Percentiles rank a stretch among this genome's conserved stretches.
Evolutionary conservation across 2,113 vertebrate species (phyloP).

Genomic region (Rhodinocichla rosea): DNA sequence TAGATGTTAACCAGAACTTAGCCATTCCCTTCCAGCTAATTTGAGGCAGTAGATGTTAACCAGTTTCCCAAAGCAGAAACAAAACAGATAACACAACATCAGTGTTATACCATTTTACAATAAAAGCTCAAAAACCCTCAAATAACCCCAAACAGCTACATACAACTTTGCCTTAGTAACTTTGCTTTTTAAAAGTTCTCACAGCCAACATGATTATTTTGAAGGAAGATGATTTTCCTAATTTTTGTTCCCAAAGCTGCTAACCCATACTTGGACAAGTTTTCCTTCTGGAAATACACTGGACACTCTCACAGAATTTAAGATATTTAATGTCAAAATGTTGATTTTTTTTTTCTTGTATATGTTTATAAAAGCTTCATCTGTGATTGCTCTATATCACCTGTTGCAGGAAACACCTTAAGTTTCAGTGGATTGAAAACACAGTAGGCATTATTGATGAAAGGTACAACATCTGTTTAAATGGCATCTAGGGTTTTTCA

Average conservation of each 20-base stretch:
- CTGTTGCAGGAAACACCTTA: neutral
- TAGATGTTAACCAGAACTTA: neutral
- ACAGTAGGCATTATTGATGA: neutral
- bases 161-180: neutral
- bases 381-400: neutral
- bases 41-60: neutral
- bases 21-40: too few species aligned
- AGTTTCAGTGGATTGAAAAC: neutral
- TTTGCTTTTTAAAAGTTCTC: neutral
- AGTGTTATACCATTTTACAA: neutral
- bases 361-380: neutral
- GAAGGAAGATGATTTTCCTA: neutral
- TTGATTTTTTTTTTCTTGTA: neutral
- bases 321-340: neutral
- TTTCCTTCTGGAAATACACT: neutral
- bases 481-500: neutral
- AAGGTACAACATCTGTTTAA: neutral
- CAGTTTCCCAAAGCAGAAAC: neutral
- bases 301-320: neutral
- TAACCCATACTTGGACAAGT: neutral
- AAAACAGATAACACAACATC: neutral
- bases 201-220: neutral
- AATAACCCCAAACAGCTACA: neutral
- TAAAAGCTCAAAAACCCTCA: neutral
- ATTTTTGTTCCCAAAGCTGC: neutral